A percentile compares a stretch with the other conserved stretches of the same genome.
These are phyloP conservation scores for Tortricodes alternella DNA, from an alignment of 2,888 invertebrate species.

Conservation along the genomic window DNA sequence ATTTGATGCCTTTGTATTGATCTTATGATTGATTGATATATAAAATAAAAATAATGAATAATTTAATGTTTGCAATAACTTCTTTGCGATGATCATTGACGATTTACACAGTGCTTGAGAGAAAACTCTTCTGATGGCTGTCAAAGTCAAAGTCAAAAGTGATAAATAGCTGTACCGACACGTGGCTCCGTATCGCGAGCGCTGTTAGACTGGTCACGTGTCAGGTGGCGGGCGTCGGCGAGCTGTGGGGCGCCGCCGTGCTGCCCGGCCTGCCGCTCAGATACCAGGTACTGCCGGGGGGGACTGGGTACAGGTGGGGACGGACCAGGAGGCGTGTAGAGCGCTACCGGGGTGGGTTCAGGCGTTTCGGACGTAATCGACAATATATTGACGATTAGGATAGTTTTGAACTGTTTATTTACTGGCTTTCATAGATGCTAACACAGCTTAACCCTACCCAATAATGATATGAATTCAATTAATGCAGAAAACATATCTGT, in stretches of 20 bases:
- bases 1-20: too few relatives aligned
- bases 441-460: too few relatives aligned
- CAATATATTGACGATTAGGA: neutral
- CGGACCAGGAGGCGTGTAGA: neutral
- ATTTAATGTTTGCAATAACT: too few relatives aligned
- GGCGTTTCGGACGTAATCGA: neutral
- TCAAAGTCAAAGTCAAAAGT: too few relatives aligned
- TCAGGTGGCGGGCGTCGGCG: slow-evolving; percentile 47
- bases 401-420: neutral
- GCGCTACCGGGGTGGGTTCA: neutral
- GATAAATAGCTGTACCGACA: too few relatives aligned
- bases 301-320: neutral
- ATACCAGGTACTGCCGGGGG: slow-evolving; percentile 56
- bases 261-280: slow-evolving; percentile 65
- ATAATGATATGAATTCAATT: too few relatives aligned
- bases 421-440: neutral
- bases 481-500: too few relatives aligned
- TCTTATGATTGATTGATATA: too few relatives aligned
- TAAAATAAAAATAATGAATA: too few relatives aligned
- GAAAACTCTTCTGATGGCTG: too few relatives aligned
- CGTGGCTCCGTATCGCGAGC: slow-evolving; percentile 30
- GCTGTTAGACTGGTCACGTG: slow-evolving; percentile 36
- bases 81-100: too few relatives aligned
- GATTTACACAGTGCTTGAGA: too few relatives aligned
- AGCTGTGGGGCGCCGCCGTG: slow-evolving; percentile 67